These are phyloP conservation scores for Drosophila fuyamai DNA, from an alignment of 1,140 invertebrate genomes.

Conservation along the genomic window DNA sequence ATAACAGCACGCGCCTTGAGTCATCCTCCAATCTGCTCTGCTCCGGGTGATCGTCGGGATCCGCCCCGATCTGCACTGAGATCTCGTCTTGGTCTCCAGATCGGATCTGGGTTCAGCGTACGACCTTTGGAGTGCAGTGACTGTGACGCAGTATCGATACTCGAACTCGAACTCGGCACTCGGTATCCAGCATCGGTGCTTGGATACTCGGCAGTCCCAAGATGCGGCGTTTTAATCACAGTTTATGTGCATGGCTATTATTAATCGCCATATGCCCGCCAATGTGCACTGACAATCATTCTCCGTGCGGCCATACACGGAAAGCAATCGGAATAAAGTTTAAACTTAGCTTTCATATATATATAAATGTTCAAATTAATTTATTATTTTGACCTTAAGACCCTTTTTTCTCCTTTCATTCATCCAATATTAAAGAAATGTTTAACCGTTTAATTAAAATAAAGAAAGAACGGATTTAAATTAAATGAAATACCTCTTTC, in stretches of 20 bases:
- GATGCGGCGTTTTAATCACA: constrained; percentile 60
- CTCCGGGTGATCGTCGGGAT: constrained; percentile 17
- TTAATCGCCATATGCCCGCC: constrained; percentile 58
- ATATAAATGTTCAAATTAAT: no score
- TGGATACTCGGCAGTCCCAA: constrained; percentile 3
- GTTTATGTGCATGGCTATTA: constrained; percentile 73
- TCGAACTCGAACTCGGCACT: not conserved
- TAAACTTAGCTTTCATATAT: not conserved
- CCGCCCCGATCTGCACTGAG: constrained; percentile 18
- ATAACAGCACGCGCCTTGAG: constrained; percentile 71
- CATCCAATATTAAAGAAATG: no score
- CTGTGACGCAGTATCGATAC: constrained; percentile 49
- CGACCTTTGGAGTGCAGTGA: constrained; percentile 77
- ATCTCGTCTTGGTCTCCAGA: constrained; percentile 21
- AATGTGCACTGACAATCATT: constrained; percentile 17
- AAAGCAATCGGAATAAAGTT: not conserved
- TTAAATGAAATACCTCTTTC: no score
- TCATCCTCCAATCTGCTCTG: constrained; percentile 43
- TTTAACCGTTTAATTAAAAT: no score
- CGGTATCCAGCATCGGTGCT: constrained; percentile 14
- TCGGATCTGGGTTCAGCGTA: constrained; percentile 62
- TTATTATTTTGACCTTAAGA: no score
- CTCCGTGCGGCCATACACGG: not conserved
- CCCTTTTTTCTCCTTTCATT: no score
- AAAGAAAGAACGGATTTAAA: no score